Evolutionary conservation across 2,797 vertebrate genomes (phyloP).

Genomic region (Trichosurus vulpecula): DNA sequence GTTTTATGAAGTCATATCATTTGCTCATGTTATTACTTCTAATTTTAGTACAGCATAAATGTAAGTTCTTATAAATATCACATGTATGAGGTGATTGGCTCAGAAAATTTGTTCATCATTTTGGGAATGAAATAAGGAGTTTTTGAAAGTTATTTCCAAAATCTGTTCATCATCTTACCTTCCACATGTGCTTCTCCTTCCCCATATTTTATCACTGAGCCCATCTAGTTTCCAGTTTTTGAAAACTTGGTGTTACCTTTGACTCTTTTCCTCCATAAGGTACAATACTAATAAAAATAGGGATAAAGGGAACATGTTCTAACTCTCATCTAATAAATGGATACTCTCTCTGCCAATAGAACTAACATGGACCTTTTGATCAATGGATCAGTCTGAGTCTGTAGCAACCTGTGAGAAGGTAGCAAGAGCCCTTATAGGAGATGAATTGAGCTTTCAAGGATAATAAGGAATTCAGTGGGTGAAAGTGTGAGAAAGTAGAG

Average conservation of each 20-base stretch:
- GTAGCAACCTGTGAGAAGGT: neutral
- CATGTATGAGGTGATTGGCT: neutral
- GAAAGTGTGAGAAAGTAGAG: neutral
- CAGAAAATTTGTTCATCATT: neutral
- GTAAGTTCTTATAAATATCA: neutral
- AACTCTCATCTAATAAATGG: neutral
- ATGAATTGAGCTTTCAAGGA: neutral
- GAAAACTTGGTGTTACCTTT: neutral
- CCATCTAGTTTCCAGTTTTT: neutral
- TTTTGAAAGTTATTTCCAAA: neutral
- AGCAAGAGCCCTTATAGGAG: neutral
- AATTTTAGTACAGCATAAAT: neutral
- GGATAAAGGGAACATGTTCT: neutral
- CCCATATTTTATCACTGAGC: neutral
- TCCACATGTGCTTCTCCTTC: neutral
- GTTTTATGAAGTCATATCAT: neutral
- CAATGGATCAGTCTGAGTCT: neutral
- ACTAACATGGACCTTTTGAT: neutral
- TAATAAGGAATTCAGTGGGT: neutral
- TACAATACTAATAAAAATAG: neutral
- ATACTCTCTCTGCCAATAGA: neutral
- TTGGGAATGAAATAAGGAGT: neutral
- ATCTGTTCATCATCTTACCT: neutral
- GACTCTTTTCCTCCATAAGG: neutral
- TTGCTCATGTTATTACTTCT: neutral